Evolutionary conservation across 2,888 invertebrate species (phyloP), one percentile per base, ranked within the genome.

Genomic region (Venusia cambrica): DNA sequence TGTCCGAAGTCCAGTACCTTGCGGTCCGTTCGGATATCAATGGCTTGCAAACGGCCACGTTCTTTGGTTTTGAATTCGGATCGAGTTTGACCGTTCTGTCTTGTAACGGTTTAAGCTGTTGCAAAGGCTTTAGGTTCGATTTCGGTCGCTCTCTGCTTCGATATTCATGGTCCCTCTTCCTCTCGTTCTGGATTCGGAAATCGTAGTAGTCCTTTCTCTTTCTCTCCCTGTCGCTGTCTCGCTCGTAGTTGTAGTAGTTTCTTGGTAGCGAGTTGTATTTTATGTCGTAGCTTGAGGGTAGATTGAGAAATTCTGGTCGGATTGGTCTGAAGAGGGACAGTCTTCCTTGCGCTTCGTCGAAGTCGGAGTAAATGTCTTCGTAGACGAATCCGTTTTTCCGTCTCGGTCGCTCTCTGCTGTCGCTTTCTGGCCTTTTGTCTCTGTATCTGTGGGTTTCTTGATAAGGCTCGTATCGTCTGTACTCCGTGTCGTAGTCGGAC

Each of bases 291-390:
- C 66, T 62, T 1, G 79, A 67, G 1, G 80, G 83, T 34, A 88
- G 62, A 42, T 87, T 81, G 14, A 88, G 57, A 51, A 83, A 88
- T 44, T 88, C 87, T 1, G 87, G 87, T 57, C 83, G 72, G 37
- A 88, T 88, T 9, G 88, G 87, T 54, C 83, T 66, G 54, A 87
- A 88, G 14, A 88, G 55, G 2, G 88, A 88, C 8, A 88, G 37
- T 1, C 79, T 61, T 2, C 85, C 87, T 58, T 87, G 87, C 3
- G 84, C 83, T 58, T 85, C 87, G 27, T 87, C 87, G 47, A 83
- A 87, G 47, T 87, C 85, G 10, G 85, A 85, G 43, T 88, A 88
- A 17, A 87, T 84, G 45, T 88, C 88, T 68, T 88, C 88, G 49
- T 78, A 87, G 5, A 87, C 85, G 47, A 78, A 87, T 1, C 87